A percentile compares a stretch with the other conserved stretches of the same genome.
Conservation (phyloP, 2,113 vertebrate species). For the Mirza zaza region DNA sequence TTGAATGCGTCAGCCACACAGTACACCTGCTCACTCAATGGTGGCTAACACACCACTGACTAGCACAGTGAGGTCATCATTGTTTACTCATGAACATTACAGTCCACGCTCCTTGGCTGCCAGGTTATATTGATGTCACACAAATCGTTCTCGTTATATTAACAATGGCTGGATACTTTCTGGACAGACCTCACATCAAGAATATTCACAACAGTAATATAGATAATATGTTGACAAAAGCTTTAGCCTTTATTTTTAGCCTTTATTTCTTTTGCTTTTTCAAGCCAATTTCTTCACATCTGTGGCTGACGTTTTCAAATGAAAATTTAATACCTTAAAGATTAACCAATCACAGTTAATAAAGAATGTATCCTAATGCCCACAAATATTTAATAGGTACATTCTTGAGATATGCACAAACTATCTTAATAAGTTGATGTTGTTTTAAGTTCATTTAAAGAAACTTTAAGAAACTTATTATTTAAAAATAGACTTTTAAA, state of each 20-base stretch:
- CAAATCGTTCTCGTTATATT: too few relatives aligned
- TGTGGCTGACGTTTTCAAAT: slow-evolving; percentile 9
- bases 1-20: too few relatives aligned
- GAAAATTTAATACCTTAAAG: slow-evolving; percentile 18
- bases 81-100: too few relatives aligned
- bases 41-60: too few relatives aligned
- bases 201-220: not conserved
- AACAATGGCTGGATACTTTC: too few relatives aligned
- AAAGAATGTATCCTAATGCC: not conserved
- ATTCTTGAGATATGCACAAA: not conserved
- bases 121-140: too few relatives aligned
- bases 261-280: slow-evolving; percentile 16
- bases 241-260: not conserved
- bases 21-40: too few relatives aligned
- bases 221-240: not conserved
- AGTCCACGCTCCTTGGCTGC: too few relatives aligned
- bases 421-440: not conserved
- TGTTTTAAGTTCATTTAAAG: not conserved
- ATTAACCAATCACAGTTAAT: not conserved
- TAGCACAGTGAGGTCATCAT: too few relatives aligned
- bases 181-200: not conserved
- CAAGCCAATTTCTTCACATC: not conserved
- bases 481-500: not conserved
- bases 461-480: not conserved
- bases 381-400: not conserved